Evolutionary conservation across 2,113 vertebrate genomes (phyloP).

Genomic region (Paramisgurnus dabryanus): DNA sequence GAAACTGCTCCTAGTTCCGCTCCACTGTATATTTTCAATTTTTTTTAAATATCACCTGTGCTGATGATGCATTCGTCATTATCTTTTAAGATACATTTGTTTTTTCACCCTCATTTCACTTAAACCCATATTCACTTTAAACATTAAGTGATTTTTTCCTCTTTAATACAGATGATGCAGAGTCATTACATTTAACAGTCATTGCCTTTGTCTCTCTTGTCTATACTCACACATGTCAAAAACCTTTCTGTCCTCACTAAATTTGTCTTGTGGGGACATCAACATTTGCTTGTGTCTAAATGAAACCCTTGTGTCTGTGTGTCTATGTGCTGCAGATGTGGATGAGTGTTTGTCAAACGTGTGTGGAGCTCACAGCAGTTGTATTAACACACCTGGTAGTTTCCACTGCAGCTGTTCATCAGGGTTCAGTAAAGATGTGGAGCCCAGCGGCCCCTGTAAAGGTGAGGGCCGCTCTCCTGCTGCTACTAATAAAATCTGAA

Average conservation of each 20-base stretch:
- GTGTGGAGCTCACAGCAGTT: conserved; percentile 54
- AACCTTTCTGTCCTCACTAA: neutral
- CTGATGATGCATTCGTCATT: too few relatives aligned
- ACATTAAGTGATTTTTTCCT: too few relatives aligned
- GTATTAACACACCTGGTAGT: conserved; percentile 59
- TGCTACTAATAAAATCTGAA: neutral
- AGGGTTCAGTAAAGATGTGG: conserved; percentile 47
- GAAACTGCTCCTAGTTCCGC: too few relatives aligned
- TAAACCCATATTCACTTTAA: too few relatives aligned
- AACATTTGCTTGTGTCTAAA: conserved; percentile 2
- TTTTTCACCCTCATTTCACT: too few relatives aligned
- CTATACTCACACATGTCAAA: neutral
- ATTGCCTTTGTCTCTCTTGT: too few relatives aligned
- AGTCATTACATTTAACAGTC: too few relatives aligned
- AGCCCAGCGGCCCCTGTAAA: conserved; percentile 25
- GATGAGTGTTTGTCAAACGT: conserved; percentile 54
- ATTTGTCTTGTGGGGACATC: neutral
- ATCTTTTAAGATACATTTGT: too few relatives aligned
- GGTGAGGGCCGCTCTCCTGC: conserved; percentile 53
- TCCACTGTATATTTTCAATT: too few relatives aligned
- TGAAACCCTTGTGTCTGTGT: conserved; percentile 31
- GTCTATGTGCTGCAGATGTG: conserved; percentile 54
- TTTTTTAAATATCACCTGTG: too few relatives aligned
- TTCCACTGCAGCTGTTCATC: conserved; percentile 57
- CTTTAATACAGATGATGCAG: too few relatives aligned